Evolutionary conservation across 2,797 vertebrate species (phyloP).

Genomic region (Silurus lanzhouensis): DNA sequence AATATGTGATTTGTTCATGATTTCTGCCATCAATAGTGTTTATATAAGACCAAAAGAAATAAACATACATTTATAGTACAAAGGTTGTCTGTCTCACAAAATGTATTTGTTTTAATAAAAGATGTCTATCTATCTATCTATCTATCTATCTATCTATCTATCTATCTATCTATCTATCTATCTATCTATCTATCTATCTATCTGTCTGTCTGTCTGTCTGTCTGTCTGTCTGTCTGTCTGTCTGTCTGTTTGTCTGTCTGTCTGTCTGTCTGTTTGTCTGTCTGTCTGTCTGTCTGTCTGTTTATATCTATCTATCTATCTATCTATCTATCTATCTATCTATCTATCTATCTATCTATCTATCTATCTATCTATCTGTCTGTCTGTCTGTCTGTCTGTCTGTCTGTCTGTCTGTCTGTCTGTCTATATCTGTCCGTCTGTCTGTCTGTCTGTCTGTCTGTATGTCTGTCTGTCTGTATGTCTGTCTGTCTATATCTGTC

Average conservation of each 20-base stretch:
- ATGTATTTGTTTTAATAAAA: not conserved
- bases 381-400: no score
- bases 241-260: no score
- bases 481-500: no score
- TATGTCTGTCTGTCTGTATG: no score
- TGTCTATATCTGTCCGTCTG: no score
- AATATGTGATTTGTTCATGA: not conserved
- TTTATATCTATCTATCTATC: slow-evolving; percentile 1
- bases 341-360: not conserved
- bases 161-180: not conserved
- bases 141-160: not conserved
- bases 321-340: slow-evolving; percentile 7
- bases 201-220: not conserved
- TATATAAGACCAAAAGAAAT: not conserved
- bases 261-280: not conserved
- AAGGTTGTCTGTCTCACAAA: not conserved
- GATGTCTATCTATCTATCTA: no score
- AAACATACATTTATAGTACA: no score
- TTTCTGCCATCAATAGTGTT: not conserved
- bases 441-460: no score
- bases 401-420: no score
- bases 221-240: not conserved
- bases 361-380: slow-evolving; percentile 10
- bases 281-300: no score
- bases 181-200: not conserved